These are phyloP conservation scores for Alaudala cheleensis DNA, from an alignment of 2,113 vertebrate genomes.

Conservation along the genomic window DNA sequence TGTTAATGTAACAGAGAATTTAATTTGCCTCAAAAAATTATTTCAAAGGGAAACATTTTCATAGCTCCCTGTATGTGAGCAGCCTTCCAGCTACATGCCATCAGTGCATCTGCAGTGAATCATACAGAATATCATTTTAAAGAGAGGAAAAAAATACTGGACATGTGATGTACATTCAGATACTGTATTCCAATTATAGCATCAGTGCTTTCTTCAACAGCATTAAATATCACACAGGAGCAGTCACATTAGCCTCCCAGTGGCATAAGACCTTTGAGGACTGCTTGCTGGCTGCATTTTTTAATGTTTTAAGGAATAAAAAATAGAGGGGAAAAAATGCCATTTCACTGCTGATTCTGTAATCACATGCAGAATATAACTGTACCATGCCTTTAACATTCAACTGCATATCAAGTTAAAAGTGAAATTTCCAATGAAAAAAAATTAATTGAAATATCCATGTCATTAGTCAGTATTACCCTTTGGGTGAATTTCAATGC, in stretches of 20 bases:
- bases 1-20: not conserved
- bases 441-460: not conserved
- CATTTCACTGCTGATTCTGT: not conserved
- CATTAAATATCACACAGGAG: constrained; percentile 16
- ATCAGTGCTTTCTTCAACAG: not conserved
- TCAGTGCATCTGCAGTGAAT: constrained; percentile 58
- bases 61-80: constrained; percentile 28
- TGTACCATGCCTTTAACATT: not conserved
- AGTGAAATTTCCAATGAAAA: not conserved
- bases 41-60: constrained; percentile 27
- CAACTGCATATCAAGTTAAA: not conserved
- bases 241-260: not conserved
- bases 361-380: not conserved
- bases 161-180: constrained; percentile 2
- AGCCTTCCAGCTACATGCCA: constrained; percentile 44
- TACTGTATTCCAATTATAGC: not conserved
- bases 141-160: not conserved
- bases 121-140: constrained; percentile 43
- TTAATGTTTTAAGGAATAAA: not conserved
- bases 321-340: not conserved
- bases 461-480: not conserved
- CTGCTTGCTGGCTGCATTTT: not conserved
- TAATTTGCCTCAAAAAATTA: not conserved
- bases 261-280: not conserved
- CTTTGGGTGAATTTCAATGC: not conserved